Percentiles rank a stretch among this genome's conserved stretches.
Conservation (phyloP, 2,888 invertebrate species). For the Cerastis rubricosa region DNA sequence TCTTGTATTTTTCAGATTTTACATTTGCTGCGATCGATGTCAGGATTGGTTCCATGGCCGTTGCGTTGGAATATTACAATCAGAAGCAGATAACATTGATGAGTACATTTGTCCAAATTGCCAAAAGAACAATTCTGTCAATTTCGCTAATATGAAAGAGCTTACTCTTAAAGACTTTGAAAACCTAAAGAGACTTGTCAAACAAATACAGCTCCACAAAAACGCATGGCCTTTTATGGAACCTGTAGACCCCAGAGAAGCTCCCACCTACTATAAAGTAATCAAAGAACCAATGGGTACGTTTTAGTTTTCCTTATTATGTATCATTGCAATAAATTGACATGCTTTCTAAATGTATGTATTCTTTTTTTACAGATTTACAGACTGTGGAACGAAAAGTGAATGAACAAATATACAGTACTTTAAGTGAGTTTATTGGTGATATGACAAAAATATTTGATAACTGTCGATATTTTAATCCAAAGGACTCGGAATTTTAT, state of each 20-base stretch:
- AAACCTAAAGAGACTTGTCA: slow-evolving; percentile 95
- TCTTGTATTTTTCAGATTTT: slow-evolving; percentile 93
- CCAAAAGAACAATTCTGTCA: slow-evolving; percentile 96
- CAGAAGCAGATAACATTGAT: slow-evolving; percentile 98
- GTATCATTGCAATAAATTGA: not conserved
- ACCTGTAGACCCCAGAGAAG: slow-evolving; percentile 98
- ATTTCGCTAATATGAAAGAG: slow-evolving; percentile 97
- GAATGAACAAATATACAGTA: slow-evolving; percentile 95
- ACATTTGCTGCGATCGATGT: slow-evolving; percentile 99
- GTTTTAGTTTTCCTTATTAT: slow-evolving; percentile 70
- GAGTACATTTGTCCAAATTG: slow-evolving; percentile 99
- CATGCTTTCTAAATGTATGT: slow-evolving; percentile 12
- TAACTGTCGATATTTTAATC: slow-evolving; percentile 99
- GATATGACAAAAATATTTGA: slow-evolving; percentile 99
- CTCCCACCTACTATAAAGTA: slow-evolving; percentile 98
- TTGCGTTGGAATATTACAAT: slow-evolving; percentile 98
- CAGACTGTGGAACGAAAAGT: slow-evolving; percentile 97
- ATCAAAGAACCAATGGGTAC: slow-evolving; percentile 99
- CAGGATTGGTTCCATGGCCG: slow-evolving; percentile 99
- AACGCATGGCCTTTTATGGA: slow-evolving; percentile 99
- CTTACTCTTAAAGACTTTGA: slow-evolving; percentile 95
- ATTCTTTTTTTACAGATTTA: slow-evolving; percentile 93
- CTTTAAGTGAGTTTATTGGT: slow-evolving; percentile 98
- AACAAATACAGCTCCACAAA: slow-evolving; percentile 97
- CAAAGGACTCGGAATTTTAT: slow-evolving; percentile 98